Conservation (phyloP, 2,113 vertebrate species). For the Petroica traversi region DNA sequence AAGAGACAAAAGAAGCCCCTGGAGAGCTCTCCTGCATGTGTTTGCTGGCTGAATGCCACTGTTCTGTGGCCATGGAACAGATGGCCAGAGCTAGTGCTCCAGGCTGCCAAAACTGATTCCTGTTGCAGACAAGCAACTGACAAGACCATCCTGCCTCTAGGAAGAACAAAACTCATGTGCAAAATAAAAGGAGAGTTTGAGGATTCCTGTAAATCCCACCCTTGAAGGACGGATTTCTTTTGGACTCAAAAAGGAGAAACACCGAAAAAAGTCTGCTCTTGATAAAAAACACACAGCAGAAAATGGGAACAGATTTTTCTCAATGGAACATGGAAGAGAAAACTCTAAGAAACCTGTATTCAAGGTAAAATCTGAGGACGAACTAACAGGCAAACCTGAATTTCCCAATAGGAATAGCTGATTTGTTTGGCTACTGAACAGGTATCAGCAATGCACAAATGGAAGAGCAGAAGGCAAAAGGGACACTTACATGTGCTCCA, state of each 20-base stretch:
- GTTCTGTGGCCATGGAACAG: not conserved
- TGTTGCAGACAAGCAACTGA: not conserved
- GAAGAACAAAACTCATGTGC: not conserved
- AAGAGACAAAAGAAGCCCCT: not conserved
- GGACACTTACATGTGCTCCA: conserved; percentile 92
- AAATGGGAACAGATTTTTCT: not conserved
- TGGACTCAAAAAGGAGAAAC: not conserved
- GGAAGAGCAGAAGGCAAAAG: not conserved
- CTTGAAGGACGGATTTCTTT: not conserved
- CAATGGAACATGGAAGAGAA: not conserved
- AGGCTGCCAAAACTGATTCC: not conserved
- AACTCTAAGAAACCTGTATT: not conserved
- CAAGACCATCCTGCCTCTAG: not conserved
- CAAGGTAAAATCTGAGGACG: not conserved
- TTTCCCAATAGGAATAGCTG: not conserved
- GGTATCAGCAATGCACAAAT: not conserved
- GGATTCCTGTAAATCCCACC: not conserved
- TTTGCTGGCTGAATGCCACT: not conserved
- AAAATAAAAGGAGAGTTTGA: not conserved
- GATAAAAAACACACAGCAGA: not conserved
- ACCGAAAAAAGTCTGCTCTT: not conserved
- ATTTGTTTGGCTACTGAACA: not conserved
- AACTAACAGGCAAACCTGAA: not conserved
- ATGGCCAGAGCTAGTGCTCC: not conserved
- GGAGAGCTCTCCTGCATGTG: not conserved